Evolutionary conservation across 2,797 vertebrate genomes (phyloP).

Genomic region (Pipistrellus nathusii): DNA sequence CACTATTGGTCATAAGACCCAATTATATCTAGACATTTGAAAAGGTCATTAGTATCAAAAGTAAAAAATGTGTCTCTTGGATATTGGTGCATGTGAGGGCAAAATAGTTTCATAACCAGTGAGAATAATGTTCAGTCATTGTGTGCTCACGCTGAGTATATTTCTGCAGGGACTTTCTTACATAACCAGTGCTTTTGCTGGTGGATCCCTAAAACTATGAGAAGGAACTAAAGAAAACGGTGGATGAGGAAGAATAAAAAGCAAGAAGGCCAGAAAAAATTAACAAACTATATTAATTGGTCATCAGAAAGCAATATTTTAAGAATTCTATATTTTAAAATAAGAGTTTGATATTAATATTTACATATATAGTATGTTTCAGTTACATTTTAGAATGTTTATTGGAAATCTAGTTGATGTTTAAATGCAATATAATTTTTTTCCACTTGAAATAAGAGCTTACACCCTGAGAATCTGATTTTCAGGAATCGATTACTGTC

Average conservation of each 20-base stretch:
- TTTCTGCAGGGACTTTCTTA: neutral
- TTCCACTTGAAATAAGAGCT: neutral
- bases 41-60: neutral
- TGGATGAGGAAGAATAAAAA: neutral
- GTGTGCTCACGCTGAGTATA: neutral
- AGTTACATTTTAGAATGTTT: neutral
- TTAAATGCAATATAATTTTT: neutral
- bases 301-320: conserved; percentile 28
- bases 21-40: neutral
- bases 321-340: neutral
- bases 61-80: neutral
- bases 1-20: neutral
- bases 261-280: no score
- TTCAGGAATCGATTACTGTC: neutral
- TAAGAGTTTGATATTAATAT: neutral
- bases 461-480: neutral
- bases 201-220: neutral
- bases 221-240: neutral
- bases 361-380: neutral
- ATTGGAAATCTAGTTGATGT: neutral
- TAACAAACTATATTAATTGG: neutral
- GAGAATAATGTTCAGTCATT: neutral
- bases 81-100: neutral
- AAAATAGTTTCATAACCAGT: neutral
- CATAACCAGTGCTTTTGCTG: neutral